phyloP scores from a whole-genome alignment of 2,888 invertebrate genomes.

The Melanophora roralis region DNA sequence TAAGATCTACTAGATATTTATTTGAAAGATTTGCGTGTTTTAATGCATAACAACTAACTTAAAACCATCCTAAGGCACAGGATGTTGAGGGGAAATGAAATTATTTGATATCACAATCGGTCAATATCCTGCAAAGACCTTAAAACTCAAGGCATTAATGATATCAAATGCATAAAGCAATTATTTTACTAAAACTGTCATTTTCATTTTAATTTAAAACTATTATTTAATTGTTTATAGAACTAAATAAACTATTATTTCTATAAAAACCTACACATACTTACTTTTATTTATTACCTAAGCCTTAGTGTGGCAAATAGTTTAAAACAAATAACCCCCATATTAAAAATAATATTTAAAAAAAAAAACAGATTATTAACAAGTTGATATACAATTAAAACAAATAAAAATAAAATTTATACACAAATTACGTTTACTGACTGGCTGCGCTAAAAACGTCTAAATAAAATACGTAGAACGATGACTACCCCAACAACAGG shows the following conservation, averaged over 20 bases:
- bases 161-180: neutral
- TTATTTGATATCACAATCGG: neutral
- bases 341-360: conserved; percentile 14
- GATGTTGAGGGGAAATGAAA: conserved; percentile 5
- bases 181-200: neutral
- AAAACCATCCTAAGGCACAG: neutral
- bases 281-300: neutral
- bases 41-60: neutral
- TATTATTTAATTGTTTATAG: conserved; percentile 32
- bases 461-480: conserved; percentile 40
- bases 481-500: conserved; percentile 42
- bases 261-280: conserved; percentile 13
- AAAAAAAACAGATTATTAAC: neutral
- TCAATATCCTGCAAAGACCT: conserved; percentile 36
- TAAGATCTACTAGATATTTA: neutral
- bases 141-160: conserved; percentile 14
- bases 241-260: neutral
- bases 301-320: conserved; percentile 11
- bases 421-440: neutral
- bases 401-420: neutral
- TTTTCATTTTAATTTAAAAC: neutral
- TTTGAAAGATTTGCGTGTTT: neutral
- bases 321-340: conserved; percentile 25
- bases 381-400: conserved; percentile 28
- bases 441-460: no score